Base-by-base conservation (phyloP, 2,797 vertebrate genomes). In the Heliangelus exortis region DNA sequence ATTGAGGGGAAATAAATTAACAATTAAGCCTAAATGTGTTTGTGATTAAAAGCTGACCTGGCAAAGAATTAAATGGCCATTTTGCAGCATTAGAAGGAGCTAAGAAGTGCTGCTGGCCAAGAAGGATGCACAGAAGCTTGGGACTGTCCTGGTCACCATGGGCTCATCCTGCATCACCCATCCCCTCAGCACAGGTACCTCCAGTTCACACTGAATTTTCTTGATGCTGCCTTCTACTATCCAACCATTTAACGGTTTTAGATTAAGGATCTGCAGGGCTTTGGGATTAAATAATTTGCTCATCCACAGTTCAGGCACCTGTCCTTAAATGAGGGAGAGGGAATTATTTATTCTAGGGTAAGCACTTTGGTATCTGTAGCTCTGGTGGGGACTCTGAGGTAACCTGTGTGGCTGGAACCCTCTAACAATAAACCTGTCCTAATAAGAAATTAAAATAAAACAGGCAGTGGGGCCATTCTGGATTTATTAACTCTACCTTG, bases 1-100 rank as follows among this genome's bases (percentile, higher is more conserved):
- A 84, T 47, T 58, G 51, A 61, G 48, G 31, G 33, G 94, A 91
- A 93, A 95, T 86, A 95, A 97, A 88, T 86, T 45, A 77, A 57
- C 61, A 90, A 91, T 87, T 82, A 91, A 87, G 53, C 25, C 69
- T 75, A 51, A 79, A 65, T 9, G 16, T 48, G 45, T 58, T 78
- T 74, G 48, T 79, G 87, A 93, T 54, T 55, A 94, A 88, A 19
- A n/a, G 77, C 51, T 16, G 57, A 81, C 83, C 58, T 91, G 74
- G 83, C 66, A 92, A 48, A 28, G 69, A 90, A 92, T 61, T 91
- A 66, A 87, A 88, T 63, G 54, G 25, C 73, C 39, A 33, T 58
- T 83, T 72, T 87, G 74, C 84, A 89, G 71, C 47, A 50, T 28
- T 29, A 73, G 67, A 81, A 90, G 57, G 55, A 23, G 53, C 9